Conservation (phyloP, 2,113 vertebrate genomes). For the Zingel zingel region DNA sequence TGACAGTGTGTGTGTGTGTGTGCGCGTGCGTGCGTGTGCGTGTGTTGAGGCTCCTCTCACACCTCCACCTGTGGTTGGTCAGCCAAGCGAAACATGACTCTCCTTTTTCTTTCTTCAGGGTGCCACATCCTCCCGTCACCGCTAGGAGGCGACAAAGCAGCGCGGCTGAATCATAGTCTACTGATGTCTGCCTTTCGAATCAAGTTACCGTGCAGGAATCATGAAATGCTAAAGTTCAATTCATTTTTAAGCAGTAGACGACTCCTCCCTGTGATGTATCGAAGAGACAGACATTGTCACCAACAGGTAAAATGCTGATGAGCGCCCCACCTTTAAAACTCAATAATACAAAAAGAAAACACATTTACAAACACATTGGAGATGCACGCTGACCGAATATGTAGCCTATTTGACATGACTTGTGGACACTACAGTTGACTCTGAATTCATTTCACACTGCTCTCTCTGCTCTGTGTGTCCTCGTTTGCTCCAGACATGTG, state of each 20-base stretch:
- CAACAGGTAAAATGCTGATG: background rate
- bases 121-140: background rate
- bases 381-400: background rate
- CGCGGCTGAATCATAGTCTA: background rate
- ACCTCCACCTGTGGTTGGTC: background rate
- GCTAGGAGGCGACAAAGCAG: constrained; percentile 53
- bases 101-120: constrained; percentile 7
- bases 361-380: background rate
- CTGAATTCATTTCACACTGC: background rate
- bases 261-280: background rate
- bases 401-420: constrained; percentile 12
- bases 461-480: background rate
- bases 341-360: background rate
- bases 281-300: background rate
- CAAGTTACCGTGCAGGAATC: background rate
- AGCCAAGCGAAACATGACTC: constrained; percentile 31
- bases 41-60: background rate
- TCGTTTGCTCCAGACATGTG: constrained; percentile 14
- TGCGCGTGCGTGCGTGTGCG: background rate
- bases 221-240: background rate
- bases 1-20: too few relatives aligned
- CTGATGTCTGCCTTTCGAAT: background rate
- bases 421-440: background rate
- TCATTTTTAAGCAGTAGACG: background rate
- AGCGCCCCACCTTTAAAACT: background rate